Conservation (phyloP, 2,113 vertebrate genomes). For the Tapirus terrestris region DNA sequence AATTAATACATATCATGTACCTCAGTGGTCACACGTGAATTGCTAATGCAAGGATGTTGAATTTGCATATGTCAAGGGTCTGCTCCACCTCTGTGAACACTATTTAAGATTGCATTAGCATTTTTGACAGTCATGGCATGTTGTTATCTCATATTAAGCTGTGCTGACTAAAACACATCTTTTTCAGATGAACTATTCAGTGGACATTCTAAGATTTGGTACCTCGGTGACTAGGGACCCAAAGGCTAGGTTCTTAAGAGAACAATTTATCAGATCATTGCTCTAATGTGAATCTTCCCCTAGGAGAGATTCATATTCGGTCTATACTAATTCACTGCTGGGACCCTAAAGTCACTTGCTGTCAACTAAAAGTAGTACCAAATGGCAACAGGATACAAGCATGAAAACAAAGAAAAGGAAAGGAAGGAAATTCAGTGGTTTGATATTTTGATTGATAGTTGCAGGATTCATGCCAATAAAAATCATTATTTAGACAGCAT, state of each 20-base stretch:
- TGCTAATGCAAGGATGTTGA: slow-evolving; percentile 8
- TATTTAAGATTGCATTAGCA: neutral
- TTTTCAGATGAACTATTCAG: slow-evolving; percentile 6
- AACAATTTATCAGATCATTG: slow-evolving; percentile 64
- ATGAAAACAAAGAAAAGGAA: slow-evolving; percentile 14
- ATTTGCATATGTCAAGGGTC: neutral
- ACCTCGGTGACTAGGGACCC: slow-evolving; percentile 18
- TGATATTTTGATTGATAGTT: slow-evolving; percentile 51
- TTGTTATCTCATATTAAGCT: neutral
- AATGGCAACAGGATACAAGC: neutral
- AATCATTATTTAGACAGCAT: slow-evolving; percentile 18
- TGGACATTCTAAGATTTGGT: neutral
- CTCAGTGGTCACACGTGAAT: slow-evolving; percentile 9
- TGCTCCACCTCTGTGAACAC: neutral
- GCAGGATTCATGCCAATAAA: neutral
- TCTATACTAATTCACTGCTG: slow-evolving; percentile 73
- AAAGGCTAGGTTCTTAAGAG: slow-evolving; percentile 22
- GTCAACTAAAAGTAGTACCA: slow-evolving; percentile 17
- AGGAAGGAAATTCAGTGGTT: slow-evolving; percentile 24
- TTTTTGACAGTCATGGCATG: neutral
- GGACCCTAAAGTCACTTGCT: slow-evolving; percentile 34
- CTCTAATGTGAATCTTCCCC: slow-evolving; percentile 22
- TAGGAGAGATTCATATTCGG: slow-evolving; percentile 9
- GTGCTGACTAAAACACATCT: neutral
- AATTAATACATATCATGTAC: neutral